Evolutionary conservation across 2,797 vertebrate genomes (phyloP), one percentile per base, ranked within the genome.

Genomic region (Caiman crocodilus): DNA sequence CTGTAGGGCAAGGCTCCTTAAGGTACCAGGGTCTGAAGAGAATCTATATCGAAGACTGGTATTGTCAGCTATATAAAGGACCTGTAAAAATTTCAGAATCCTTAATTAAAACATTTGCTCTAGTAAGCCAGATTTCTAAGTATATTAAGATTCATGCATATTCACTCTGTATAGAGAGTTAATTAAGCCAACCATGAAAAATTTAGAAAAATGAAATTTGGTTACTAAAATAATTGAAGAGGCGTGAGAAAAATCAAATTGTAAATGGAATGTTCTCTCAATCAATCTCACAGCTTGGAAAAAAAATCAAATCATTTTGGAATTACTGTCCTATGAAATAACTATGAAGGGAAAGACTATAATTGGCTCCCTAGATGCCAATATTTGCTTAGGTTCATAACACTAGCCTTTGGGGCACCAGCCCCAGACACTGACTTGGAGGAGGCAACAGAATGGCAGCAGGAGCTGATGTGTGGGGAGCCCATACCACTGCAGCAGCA

Each of bases 161-260:
- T 83, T 77, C 61, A 65, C 2, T 23, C 32, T 23, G 21, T 14
- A 42, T 35, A 21, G 69, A n/a, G 59, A 76, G 9, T 76, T 32
- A 35, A 7, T 50, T 80, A 89, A 59, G 14, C 4, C 61, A 88
- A 76, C 30, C 17, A 73, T 14, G 1, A 89, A 25, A 92, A 85
- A 82, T 64, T 80, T 9, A 82, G 60, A 94, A 93, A 95, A 75
- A 23, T 25, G 80, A 85, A 35, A 30, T 23, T 81, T 21, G 85
- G 65, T 78, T 20, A 60, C 17, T 28, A 7, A 90, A 85, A 80
- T 83, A 35, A 63, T 16, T 78, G 25, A 84, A 77, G 7, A 88
- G 3, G 59, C 5, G 4, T 16, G 9, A 2, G 63, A 95, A 7
- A 76, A 69, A 30, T 16, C 65, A 16, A 7, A 83, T 9, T 60